Evolutionary conservation across 1,140 invertebrate genomes (phyloP), one percentile per base, ranked within the genome.

Genomic region (Akabosia matsudoensis): DNA sequence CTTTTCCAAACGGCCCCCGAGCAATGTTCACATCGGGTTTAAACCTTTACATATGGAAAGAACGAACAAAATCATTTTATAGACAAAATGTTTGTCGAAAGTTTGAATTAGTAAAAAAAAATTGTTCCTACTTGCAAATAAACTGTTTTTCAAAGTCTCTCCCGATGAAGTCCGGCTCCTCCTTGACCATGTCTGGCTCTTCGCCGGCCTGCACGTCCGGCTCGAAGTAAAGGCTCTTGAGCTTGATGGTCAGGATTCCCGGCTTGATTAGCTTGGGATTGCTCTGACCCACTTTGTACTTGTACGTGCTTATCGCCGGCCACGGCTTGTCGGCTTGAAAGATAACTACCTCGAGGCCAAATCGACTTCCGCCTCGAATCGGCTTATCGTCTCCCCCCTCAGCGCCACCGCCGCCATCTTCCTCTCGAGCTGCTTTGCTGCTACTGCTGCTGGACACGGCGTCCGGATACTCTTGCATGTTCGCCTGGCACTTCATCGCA

Each of bases 141-240:
- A 83, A 84, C 74, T 84, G 83, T 30, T 83, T 82, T 28, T 83
- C 82, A 78, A 84, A 83, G 24, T 84, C 83, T 54, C 80, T 73
- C 13, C 83, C 83, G 1, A 80, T 71, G 75, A 84, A 84, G 70
- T 84, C 83, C n/a, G 72, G 37, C 33, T 84, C 82, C 70, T 82
- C 82, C 73, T 84, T 84, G 0, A 70, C 71, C 72, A 84, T 70
- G 1, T 76, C 64, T 34, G 67, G 70, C 79, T 84, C 83, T 79
- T 84, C 83, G 0, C 83, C 83, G 37, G 83, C 83, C 24, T 82
- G 78, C 10, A 76, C 73, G 70, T 84, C 83, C 1, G 83, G 82
- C 30, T 84, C 81, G 74, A 84, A 84, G 61, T 81, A 74, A 33
- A 81, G 61, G 0, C 83, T 83, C 45, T 80, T 82, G n/a, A 84